A percentile compares a stretch with the other conserved stretches of the same genome.
phyloP scores from a whole-genome alignment of 1,140 invertebrate genomes.

The Leguminivora glycinivorella region DNA sequence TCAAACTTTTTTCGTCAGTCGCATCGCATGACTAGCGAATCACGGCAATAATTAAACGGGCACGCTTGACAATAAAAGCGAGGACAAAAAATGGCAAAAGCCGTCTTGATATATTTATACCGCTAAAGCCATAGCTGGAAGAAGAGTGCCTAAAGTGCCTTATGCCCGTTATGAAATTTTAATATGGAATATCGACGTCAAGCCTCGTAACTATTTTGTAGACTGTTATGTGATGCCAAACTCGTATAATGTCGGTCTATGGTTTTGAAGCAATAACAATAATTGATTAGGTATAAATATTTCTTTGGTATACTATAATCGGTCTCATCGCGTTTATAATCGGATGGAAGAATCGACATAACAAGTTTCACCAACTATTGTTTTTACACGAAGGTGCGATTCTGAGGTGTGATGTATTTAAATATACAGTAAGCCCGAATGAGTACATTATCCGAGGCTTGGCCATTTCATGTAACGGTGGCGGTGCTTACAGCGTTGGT shows the following conservation, averaged over 20 bases:
- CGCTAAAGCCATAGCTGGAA: background rate
- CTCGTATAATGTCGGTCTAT: no score
- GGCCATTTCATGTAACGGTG: constrained; percentile 1
- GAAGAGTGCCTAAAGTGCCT: background rate
- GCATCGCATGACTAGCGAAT: constrained; percentile 20
- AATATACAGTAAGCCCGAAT: background rate
- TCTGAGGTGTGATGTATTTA: background rate
- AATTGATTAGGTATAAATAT: no score
- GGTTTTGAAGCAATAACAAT: no score
- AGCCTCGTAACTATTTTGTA: background rate
- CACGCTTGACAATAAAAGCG: constrained; percentile 6
- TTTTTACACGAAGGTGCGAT: no score
- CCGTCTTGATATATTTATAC: constrained; percentile 15
- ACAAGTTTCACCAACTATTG: no score
- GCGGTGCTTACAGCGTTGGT: constrained; percentile 29
- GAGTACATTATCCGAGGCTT: background rate
- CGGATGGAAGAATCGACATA: no score
- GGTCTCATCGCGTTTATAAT: no score
- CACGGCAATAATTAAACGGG: constrained; percentile 7
- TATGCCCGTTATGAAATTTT: background rate
- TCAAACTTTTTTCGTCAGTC: constrained; percentile 3
- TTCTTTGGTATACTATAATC: no score
- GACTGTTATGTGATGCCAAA: background rate
- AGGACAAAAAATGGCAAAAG: background rate
- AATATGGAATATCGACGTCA: background rate